Percentiles rank a stretch among this genome's conserved stretches.
Conservation (phyloP, 2,888 invertebrate genomes). For the Brachycybe producta region DNA sequence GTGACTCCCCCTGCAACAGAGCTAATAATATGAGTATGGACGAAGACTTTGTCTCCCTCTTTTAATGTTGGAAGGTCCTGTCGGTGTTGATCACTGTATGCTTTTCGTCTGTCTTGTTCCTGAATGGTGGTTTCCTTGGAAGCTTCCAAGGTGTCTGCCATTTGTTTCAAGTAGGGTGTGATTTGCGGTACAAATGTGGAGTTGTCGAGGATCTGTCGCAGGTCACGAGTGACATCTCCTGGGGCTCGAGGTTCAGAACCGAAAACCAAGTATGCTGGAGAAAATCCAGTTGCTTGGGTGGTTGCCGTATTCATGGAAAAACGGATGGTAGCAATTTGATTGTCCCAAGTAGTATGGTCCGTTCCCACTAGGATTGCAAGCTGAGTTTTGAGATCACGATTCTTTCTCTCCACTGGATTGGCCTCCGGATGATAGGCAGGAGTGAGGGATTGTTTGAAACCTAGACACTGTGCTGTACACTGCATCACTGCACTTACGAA, state of each 20-base stretch:
- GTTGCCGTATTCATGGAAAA: constrained; percentile 13
- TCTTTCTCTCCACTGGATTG: constrained; percentile 16
- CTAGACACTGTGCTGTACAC: too few relatives aligned
- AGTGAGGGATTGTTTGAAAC: constrained; percentile 8
- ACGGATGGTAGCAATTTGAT: constrained; percentile 5
- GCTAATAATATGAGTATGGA: background rate
- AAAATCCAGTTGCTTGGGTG: constrained; percentile 5
- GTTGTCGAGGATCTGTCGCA: background rate
- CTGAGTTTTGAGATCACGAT: constrained; percentile 10
- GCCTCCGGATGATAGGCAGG: constrained; percentile 14
- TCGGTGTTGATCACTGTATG: background rate
- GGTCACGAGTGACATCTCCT: background rate
- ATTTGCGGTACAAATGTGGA: background rate
- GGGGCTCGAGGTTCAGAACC: constrained; percentile 10
- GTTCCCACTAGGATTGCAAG: constrained; percentile 9
- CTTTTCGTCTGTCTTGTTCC: background rate
- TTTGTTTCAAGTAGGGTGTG: background rate
- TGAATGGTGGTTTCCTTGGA: background rate
- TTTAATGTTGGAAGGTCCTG: background rate
- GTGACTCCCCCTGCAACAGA: background rate
- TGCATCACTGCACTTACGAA: constrained; percentile 3
- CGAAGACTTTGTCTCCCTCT: background rate
- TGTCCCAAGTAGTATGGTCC: constrained; percentile 7
- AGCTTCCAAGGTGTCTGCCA: background rate
- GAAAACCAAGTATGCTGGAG: constrained; percentile 12